phyloP scores from a whole-genome alignment of 2,888 invertebrate genomes.

The Sericinus montela region DNA sequence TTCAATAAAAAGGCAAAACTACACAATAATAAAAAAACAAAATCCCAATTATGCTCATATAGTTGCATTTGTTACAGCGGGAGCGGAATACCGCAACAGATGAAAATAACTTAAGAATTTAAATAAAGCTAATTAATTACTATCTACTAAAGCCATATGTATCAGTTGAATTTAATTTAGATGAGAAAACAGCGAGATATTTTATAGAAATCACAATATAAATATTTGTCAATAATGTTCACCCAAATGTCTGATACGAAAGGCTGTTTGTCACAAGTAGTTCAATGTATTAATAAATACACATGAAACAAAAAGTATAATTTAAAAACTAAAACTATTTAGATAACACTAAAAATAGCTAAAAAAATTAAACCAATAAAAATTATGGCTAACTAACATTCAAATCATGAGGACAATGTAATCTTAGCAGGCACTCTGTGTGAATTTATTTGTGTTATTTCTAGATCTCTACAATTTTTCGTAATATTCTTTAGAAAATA shows the following conservation, averaged over 20 bases:
- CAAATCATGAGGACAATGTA: constrained; percentile 61
- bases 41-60: constrained; percentile 57
- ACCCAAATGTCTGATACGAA: constrained; percentile 52
- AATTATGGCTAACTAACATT: constrained; percentile 69
- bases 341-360: constrained; percentile 60
- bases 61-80: constrained; percentile 26
- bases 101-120: constrained; percentile 71
- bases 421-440: constrained; percentile 73
- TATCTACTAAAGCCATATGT: constrained; percentile 62
- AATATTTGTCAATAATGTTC: constrained; percentile 34
- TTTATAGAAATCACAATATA: constrained; percentile 36
- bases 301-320: constrained; percentile 45
- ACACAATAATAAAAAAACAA: constrained; percentile 66
- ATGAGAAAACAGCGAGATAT: constrained; percentile 27
- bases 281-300: constrained; percentile 24
- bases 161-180: constrained; percentile 52
- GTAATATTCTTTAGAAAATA: constrained; percentile 49
- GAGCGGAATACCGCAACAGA: constrained; percentile 21
- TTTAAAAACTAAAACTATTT: constrained; percentile 67
- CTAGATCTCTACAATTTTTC: constrained; percentile 50
- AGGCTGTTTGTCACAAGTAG: constrained; percentile 39
- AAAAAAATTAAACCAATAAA: constrained; percentile 61
- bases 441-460: constrained; percentile 61
- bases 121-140: constrained; percentile 70
- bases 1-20: constrained; percentile 71